These are phyloP conservation scores for Sarcophaga rosellei DNA, from an alignment of 2,888 invertebrate genomes.

Conservation along the genomic window DNA sequence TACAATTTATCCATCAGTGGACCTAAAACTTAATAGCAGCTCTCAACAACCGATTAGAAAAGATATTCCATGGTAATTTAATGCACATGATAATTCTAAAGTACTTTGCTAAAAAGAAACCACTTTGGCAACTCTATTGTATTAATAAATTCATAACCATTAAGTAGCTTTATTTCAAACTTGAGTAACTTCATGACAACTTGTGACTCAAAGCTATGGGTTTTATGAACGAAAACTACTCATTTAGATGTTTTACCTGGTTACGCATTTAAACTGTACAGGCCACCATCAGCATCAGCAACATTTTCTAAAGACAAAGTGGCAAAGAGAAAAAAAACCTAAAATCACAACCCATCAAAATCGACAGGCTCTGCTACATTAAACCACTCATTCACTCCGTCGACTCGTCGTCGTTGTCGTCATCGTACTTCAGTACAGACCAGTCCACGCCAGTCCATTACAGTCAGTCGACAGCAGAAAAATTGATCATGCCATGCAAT, in stretches of 20 bases:
- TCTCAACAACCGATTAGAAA: no score
- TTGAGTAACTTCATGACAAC: conserved; percentile 67
- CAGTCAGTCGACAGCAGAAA: not conserved
- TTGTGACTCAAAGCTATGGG: conserved; percentile 67
- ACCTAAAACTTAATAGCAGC: no score
- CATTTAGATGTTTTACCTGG: conserved; percentile 51
- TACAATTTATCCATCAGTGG: no score
- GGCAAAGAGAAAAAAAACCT: conserved; percentile 6
- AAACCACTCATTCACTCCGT: not conserved
- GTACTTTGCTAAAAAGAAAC: not conserved
- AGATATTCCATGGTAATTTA: no score
- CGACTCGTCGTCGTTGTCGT: no score
- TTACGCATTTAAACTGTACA: conserved; percentile 58
- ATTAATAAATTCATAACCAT: conserved; percentile 48
- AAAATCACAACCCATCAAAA: conserved; percentile 67
- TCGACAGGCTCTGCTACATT: conserved; percentile 62
- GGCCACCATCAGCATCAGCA: not conserved
- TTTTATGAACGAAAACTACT: conserved; percentile 56
- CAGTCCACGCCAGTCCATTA: not conserved
- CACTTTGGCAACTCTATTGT: conserved; percentile 51
- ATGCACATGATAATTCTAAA: no score
- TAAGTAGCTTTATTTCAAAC: conserved; percentile 47
- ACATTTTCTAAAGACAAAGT: conserved; percentile 7
- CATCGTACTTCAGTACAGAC: no score
- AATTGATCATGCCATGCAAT: conserved; percentile 48